Percentiles rank a stretch among this genome's conserved stretches.
These are phyloP conservation scores for Sigmodon hispidus DNA, from an alignment of 2,113 vertebrate species.

Conservation along the genomic window DNA sequence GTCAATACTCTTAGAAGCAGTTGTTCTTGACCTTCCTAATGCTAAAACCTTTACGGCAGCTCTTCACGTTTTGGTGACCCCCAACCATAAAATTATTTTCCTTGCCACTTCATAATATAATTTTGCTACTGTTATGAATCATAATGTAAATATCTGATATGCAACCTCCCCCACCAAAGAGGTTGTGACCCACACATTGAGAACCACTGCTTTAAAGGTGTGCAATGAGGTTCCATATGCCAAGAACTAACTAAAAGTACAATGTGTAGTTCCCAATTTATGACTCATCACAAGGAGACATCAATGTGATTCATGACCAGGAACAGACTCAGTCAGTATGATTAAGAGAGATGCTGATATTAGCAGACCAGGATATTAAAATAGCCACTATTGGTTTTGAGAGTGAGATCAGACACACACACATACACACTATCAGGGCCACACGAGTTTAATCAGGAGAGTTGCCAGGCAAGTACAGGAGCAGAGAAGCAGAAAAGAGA, in stretches of 20 bases:
- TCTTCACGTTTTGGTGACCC: not conserved
- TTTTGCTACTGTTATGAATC: not conserved
- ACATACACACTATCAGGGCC: no score
- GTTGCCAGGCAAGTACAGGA: no score
- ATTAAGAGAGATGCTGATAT: not conserved
- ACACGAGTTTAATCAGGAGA: no score
- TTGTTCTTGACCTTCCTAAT: not conserved
- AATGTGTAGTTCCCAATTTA: not conserved
- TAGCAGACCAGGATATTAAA: not conserved
- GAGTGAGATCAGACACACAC: no score
- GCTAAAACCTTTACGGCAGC: not conserved
- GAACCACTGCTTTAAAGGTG: not conserved
- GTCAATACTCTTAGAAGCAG: not conserved
- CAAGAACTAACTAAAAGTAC: not conserved
- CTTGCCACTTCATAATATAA: not conserved
- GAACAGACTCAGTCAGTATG: not conserved
- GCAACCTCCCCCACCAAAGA: not conserved
- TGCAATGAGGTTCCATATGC: not conserved
- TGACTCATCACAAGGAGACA: not conserved
- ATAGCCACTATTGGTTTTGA: no score
- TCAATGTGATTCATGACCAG: not conserved
- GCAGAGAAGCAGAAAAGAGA: no score
- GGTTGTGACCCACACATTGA: not conserved
- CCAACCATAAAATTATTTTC: not conserved
- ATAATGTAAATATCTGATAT: not conserved